Conservation (phyloP, 2,113 vertebrate genomes). For the Eclectus roratus region DNA sequence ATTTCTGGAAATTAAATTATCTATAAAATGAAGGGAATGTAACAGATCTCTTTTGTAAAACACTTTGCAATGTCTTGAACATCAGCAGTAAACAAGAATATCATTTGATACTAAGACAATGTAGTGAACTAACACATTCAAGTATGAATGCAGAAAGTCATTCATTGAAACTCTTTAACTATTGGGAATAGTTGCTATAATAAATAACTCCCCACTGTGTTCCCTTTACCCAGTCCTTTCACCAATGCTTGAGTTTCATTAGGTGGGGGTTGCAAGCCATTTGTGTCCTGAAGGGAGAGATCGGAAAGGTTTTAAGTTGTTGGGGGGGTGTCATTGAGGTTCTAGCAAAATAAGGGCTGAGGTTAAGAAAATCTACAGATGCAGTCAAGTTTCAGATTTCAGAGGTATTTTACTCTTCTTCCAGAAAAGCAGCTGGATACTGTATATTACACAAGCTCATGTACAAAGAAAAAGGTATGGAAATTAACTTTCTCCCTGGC, state of each 20-base stretch:
- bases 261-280: neutral
- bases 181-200: neutral
- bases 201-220: neutral
- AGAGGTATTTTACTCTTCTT: neutral
- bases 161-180: slow-evolving; percentile 7
- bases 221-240: neutral
- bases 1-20: neutral
- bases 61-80: neutral
- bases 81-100: neutral
- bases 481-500: slow-evolving; percentile 63
- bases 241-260: neutral
- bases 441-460: neutral
- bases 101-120: neutral
- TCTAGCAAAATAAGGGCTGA: neutral
- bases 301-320: slow-evolving; percentile 13
- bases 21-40: neutral
- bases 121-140: neutral
- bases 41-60: neutral
- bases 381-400: neutral
- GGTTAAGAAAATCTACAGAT: slow-evolving; percentile 26
- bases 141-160: neutral
- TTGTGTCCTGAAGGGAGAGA: slow-evolving; percentile 14
- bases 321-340: neutral
- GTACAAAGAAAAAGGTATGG: slow-evolving; percentile 37
- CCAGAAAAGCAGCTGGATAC: slow-evolving; percentile 20